These are phyloP conservation scores for Ammodramus savannarum DNA, from an alignment of 2,113 vertebrate genomes.

Conservation along the genomic window DNA sequence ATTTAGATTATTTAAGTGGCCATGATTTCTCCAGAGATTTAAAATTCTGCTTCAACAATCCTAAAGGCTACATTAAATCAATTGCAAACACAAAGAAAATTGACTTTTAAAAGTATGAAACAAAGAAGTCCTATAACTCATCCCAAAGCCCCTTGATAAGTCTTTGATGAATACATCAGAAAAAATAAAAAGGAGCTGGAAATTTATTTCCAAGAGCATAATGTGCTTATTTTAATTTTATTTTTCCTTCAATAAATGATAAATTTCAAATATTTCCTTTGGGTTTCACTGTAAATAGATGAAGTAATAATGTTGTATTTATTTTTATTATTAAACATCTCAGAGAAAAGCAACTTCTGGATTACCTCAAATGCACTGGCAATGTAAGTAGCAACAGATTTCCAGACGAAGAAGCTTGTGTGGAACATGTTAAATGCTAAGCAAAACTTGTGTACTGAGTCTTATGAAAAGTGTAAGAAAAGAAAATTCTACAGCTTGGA, in stretches of 20 bases:
- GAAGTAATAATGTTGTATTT: constrained; percentile 64
- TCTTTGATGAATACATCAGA: constrained; percentile 62
- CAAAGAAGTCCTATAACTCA: not conserved
- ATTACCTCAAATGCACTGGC: constrained; percentile 56
- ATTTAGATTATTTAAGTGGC: constrained; percentile 17
- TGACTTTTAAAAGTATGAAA: constrained; percentile 55
- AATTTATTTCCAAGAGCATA: constrained; percentile 64
- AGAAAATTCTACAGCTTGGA: not conserved
- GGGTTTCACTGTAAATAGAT: constrained; percentile 67
- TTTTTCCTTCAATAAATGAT: constrained; percentile 59
- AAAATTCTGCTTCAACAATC: constrained; percentile 3
- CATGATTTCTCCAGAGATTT: not conserved
- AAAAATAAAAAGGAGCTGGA: constrained; percentile 49
- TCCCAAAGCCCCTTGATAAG: constrained; percentile 34
- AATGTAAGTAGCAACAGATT: constrained; percentile 51
- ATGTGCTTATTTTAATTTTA: not conserved
- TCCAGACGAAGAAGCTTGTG: constrained; percentile 9
- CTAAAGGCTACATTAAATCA: constrained; percentile 45
- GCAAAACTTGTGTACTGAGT: not conserved
- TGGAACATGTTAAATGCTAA: constrained; percentile 31
- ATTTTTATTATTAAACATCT: constrained; percentile 48
- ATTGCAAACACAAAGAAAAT: constrained; percentile 24
- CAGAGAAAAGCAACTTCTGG: constrained; percentile 37
- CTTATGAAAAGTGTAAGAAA: not conserved
- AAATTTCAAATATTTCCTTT: constrained; percentile 69